Percentiles rank a stretch among this genome's conserved stretches.
phyloP scores from a whole-genome alignment of 2,113 vertebrate species.

The Varanus komodoensis region DNA sequence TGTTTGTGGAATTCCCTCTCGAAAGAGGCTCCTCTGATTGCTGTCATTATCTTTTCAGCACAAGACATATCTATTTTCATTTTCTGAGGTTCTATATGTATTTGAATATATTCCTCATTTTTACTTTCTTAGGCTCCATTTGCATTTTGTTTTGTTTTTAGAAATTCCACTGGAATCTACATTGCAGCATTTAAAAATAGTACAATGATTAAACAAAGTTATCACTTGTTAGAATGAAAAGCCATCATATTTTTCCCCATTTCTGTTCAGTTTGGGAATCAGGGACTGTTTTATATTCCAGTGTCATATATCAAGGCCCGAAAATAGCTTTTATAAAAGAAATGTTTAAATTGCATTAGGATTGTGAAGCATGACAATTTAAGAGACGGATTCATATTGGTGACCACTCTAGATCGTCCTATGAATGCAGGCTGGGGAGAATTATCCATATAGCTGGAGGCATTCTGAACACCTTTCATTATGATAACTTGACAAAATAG shows the following conservation, averaged over 20 bases:
- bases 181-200: not conserved
- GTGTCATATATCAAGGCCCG: not conserved
- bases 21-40: not conserved
- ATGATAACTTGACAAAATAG: not conserved
- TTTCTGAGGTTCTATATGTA: not conserved
- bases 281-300: not conserved
- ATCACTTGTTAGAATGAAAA: not conserved
- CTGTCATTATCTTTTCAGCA: not conserved
- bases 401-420: not conserved
- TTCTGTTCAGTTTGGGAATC: not conserved
- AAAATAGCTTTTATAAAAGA: not conserved
- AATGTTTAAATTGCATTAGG: constrained; percentile 2
- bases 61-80: not conserved
- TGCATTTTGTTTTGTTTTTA: not conserved
- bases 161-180: not conserved
- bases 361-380: not conserved
- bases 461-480: not conserved
- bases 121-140: not conserved
- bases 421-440: not conserved
- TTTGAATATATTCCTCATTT: not conserved
- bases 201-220: not conserved
- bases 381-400: constrained; percentile 11
- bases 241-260: not conserved
- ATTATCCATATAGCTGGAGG: not conserved
- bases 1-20: not conserved